phyloP scores from a whole-genome alignment of 2,113 vertebrate genomes.

The Octodon degus region DNA sequence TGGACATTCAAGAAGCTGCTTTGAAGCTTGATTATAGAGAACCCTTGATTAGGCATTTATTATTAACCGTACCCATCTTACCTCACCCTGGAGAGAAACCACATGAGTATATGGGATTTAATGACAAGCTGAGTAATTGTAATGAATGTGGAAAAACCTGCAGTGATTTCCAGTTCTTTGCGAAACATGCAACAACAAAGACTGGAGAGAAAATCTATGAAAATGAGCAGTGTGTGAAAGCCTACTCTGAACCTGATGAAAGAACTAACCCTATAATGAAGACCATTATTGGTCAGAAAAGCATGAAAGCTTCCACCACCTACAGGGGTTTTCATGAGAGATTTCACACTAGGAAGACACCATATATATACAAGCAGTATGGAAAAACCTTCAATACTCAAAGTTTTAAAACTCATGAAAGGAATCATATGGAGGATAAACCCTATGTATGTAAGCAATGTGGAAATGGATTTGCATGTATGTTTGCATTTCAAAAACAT shows the following conservation, averaged over 20 bases:
- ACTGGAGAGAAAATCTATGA: neutral
- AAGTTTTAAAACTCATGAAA: no score
- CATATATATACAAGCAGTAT: neutral
- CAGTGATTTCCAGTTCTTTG: neutral
- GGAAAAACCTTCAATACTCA: no score
- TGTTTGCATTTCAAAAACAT: neutral
- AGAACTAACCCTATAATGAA: neutral
- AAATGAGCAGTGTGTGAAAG: neutral
- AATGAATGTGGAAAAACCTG: neutral
- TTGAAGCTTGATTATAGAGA: neutral
- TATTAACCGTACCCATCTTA: neutral
- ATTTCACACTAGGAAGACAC: neutral
- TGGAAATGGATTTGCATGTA: no score
- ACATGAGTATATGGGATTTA: neutral
- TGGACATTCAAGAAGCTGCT: neutral
- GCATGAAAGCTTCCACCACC: neutral
- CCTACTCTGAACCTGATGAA: neutral
- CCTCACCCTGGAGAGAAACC: neutral
- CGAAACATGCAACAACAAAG: neutral
- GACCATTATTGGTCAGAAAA: neutral
- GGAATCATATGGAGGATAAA: no score
- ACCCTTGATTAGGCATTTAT: neutral
- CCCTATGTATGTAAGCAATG: no score
- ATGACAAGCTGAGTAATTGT: neutral
- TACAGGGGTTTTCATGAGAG: neutral